phyloP scores from a whole-genome alignment of 1,140 invertebrate species.

The Drosophila ogumai region DNA sequence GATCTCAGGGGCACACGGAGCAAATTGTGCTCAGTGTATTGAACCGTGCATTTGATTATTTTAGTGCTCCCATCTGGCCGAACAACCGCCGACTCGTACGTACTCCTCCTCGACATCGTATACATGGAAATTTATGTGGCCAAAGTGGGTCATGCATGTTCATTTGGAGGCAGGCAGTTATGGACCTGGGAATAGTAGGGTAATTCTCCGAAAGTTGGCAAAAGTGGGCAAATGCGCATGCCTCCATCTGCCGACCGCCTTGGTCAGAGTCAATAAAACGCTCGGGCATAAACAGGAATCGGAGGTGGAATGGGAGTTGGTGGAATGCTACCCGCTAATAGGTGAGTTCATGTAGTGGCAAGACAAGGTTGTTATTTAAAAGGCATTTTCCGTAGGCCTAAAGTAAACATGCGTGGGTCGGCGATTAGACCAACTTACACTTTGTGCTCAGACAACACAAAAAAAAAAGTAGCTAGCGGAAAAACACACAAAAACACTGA shows the following conservation, averaged over 20 bases:
- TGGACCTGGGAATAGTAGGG: conserved; percentile 26
- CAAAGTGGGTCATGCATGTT: conserved; percentile 72
- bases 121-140: conserved; percentile 58
- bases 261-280: conserved; percentile 62
- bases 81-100: background rate
- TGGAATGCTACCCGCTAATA: conserved; percentile 18
- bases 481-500: conserved; percentile 22
- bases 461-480: background rate
- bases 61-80: conserved; percentile 38
- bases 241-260: background rate
- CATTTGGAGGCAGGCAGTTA: conserved; percentile 27
- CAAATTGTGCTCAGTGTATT: conserved; percentile 50
- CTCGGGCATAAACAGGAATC: conserved; percentile 15
- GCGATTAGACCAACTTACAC: conserved; percentile 41
- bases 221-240: conserved; percentile 46
- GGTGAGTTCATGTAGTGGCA: conserved; percentile 35
- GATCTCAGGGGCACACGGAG: background rate
- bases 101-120: conserved; percentile 20
- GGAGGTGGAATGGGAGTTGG: conserved; percentile 5
- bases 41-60: conserved; percentile 54
- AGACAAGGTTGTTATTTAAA: conserved; percentile 58
- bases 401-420: conserved; percentile 40
- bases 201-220: conserved; percentile 69
- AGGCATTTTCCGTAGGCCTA: conserved; percentile 41
- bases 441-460: conserved; percentile 2